These are phyloP conservation scores for Macrophya annulata DNA, from an alignment of 2,888 invertebrate genomes.

Conservation along the genomic window DNA sequence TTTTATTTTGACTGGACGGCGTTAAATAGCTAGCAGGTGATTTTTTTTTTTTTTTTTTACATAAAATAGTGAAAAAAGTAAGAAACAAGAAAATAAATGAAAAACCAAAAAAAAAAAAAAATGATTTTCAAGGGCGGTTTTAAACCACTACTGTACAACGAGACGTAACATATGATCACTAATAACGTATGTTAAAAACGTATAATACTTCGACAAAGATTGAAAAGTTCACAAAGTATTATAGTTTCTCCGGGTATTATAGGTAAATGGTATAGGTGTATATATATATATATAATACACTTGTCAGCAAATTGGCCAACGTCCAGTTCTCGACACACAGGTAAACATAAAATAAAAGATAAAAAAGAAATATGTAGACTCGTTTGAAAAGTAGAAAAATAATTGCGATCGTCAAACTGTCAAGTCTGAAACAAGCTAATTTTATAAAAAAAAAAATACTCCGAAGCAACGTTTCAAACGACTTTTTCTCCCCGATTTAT, in stretches of 20 bases:
- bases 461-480: background rate
- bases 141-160: background rate
- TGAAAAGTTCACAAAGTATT: background rate
- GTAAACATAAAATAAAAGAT: background rate
- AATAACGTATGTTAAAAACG: background rate
- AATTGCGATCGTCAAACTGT: background rate
- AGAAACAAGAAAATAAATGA: too few species aligned
- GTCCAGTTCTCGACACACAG: background rate
- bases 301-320: constrained; percentile 25
- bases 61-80: background rate
- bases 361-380: background rate
- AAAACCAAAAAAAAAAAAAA: too few species aligned
- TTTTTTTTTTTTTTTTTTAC: background rate
- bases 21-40: constrained; percentile 28
- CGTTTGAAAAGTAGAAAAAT: background rate
- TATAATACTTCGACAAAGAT: background rate
- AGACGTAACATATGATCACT: background rate
- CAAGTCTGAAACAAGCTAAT: background rate
- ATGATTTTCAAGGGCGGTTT: background rate
- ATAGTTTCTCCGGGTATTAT: background rate
- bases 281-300: background rate
- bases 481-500: background rate
- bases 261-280: too few species aligned
- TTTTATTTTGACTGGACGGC: constrained; percentile 7
- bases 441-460: background rate